Conservation (phyloP, 2,797 vertebrate genomes). For the Megaceryle alcyon region DNA sequence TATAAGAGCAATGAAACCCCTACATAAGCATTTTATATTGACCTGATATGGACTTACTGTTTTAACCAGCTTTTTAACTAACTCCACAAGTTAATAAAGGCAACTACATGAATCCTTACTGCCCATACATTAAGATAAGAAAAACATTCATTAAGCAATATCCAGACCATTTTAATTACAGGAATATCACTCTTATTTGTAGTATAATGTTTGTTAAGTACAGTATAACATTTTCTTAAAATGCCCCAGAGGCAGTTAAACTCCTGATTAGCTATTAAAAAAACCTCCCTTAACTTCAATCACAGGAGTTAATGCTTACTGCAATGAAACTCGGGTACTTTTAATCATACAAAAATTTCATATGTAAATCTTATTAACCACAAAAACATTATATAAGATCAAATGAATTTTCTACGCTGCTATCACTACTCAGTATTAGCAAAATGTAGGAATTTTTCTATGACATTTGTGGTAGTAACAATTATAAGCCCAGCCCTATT, state of each 20-base stretch:
- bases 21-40: constrained; percentile 71
- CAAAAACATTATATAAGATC: constrained; percentile 51
- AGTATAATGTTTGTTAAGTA: constrained; percentile 75
- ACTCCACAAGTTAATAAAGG: constrained; percentile 74
- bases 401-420: constrained; percentile 41
- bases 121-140: constrained; percentile 70
- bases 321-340: constrained; percentile 65
- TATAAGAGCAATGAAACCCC: constrained; percentile 67
- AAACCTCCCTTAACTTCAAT: constrained; percentile 74
- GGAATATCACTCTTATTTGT: constrained; percentile 76
- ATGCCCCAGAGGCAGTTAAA: constrained; percentile 80
- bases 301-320: constrained; percentile 61
- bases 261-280: constrained; percentile 77
- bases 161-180: constrained; percentile 78
- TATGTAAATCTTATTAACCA: constrained; percentile 60
- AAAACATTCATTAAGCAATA: constrained; percentile 78
- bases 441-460: background rate
- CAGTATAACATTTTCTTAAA: constrained; percentile 77
- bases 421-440: background rate
- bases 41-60: constrained; percentile 66
- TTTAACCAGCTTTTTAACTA: constrained; percentile 75
- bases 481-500: constrained; percentile 1
- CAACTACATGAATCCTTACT: constrained; percentile 72
- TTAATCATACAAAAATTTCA: constrained; percentile 62
- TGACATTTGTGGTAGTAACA: background rate